Percentiles rank a stretch among this genome's conserved stretches.
These are phyloP conservation scores for Oryctes rhinoceros DNA, from an alignment of 1,140 invertebrate genomes.

Conservation along the genomic window DNA sequence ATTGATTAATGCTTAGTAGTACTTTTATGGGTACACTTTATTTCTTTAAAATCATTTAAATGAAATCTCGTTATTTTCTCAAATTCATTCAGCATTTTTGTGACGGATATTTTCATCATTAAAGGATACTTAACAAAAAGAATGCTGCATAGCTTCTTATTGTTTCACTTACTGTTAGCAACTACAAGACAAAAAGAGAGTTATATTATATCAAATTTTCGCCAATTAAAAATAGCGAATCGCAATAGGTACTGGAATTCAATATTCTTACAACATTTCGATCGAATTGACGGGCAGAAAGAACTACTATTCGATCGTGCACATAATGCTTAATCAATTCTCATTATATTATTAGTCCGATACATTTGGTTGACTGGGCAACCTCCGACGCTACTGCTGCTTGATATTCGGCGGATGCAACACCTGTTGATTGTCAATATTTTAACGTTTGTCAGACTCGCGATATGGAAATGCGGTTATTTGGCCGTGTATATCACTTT, in stretches of 20 bases:
- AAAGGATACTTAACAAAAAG: too few relatives aligned
- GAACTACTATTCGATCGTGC: neutral
- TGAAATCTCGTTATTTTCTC: too few relatives aligned
- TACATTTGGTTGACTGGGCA: slow-evolving; percentile 38
- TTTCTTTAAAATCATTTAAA: too few relatives aligned
- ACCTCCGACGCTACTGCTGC: slow-evolving; percentile 24
- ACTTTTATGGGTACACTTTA: too few relatives aligned
- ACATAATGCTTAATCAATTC: neutral
- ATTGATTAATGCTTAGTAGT: too few relatives aligned
- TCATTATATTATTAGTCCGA: slow-evolving; percentile 38
- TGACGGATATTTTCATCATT: too few relatives aligned
- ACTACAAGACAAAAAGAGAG: too few relatives aligned
- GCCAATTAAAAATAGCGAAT: neutral
- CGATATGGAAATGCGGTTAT: slow-evolving; percentile 49
- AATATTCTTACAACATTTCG: slow-evolving; percentile 5
- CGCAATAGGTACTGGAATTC: neutral
- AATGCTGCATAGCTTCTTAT: too few relatives aligned
- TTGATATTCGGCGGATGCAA: slow-evolving; percentile 48
- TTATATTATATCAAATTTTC: neutral
- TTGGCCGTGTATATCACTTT: slow-evolving; percentile 44
- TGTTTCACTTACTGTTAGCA: too few relatives aligned
- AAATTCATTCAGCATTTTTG: too few relatives aligned
- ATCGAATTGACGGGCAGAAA: neutral
- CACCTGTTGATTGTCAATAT: slow-evolving; percentile 54
- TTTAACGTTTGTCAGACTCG: slow-evolving; percentile 47